These are phyloP conservation scores for Melanotus villosus DNA, from an alignment of 2,888 invertebrate species.

Conservation along the genomic window DNA sequence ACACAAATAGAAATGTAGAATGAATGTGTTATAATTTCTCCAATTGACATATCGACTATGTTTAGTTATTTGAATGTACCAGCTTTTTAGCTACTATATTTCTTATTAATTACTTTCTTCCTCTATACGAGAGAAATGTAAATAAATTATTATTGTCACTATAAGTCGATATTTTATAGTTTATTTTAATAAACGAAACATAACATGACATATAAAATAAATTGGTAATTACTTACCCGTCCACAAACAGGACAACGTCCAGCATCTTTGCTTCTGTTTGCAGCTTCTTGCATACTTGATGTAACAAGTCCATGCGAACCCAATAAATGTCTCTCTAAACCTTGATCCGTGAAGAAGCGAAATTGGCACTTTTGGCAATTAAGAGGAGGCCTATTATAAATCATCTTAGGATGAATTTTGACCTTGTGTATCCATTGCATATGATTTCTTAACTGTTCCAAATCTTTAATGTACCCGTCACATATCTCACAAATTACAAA, in stretches of 20 bases:
- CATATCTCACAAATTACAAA: conserved; percentile 98
- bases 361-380: conserved; percentile 97
- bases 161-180: too few relatives aligned
- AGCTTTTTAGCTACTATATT: too few relatives aligned
- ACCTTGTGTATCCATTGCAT: conserved; percentile 99
- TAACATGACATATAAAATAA: too few relatives aligned
- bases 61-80: too few relatives aligned
- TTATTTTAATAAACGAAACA: too few relatives aligned
- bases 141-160: too few relatives aligned
- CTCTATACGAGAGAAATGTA: too few relatives aligned
- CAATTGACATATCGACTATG: too few relatives aligned
- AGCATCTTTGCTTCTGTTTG: conserved; percentile 94
- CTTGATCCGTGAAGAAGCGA: conserved; percentile 97
- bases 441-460: conserved; percentile 93
- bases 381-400: conserved; percentile 92
- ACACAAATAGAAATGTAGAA: too few relatives aligned
- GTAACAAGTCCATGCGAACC: conserved; percentile 96
- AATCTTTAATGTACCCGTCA: conserved; percentile 96
- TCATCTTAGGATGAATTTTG: conserved; percentile 96
- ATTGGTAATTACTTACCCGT: conserved; percentile 75
- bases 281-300: conserved; percentile 95
- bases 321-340: conserved; percentile 93
- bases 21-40: too few relatives aligned
- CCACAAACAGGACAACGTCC: conserved; percentile 96
- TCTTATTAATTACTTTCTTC: too few relatives aligned